Evolutionary conservation across 2,888 invertebrate genomes (phyloP).

Genomic region (Tipula helvola): DNA sequence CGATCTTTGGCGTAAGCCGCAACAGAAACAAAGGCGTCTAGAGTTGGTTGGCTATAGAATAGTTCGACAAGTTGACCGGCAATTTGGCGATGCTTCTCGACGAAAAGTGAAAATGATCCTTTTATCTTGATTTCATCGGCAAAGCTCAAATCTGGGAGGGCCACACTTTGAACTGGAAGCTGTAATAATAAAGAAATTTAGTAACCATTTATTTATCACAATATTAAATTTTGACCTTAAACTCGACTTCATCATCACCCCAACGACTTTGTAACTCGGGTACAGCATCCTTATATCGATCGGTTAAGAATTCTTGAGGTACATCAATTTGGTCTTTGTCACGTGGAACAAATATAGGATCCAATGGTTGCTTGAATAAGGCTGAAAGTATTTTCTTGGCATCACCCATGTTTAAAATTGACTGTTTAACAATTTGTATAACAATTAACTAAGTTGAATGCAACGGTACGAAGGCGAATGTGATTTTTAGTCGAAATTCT

Average conservation of each 20-base stretch:
- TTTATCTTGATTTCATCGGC: conserved; percentile 22
- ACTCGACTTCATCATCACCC: conserved; percentile 24
- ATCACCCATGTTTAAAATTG: neutral
- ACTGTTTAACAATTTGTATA: neutral
- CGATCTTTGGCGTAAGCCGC: conserved; percentile 41
- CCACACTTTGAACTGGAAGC: conserved; percentile 26
- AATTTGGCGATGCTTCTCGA: conserved; percentile 55
- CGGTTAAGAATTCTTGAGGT: conserved; percentile 28
- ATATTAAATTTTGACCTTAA: conserved; percentile 17
- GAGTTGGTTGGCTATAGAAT: conserved; percentile 46
- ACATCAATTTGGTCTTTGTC: conserved; percentile 29
- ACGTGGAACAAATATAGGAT: conserved; percentile 29
- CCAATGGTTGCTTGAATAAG: conserved; percentile 31
- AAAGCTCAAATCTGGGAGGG: conserved; percentile 27
- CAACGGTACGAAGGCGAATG: neutral
- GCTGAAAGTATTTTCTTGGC: neutral
- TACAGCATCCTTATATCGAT: conserved; percentile 24
- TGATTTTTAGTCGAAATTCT: neutral
- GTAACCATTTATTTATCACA: neutral
- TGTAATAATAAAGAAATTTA: conserved; percentile 12
- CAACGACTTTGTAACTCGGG: conserved; percentile 27
- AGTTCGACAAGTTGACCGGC: conserved; percentile 57
- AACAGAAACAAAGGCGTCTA: conserved; percentile 55
- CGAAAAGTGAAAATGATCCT: conserved; percentile 55
- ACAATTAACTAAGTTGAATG: neutral